These are phyloP conservation scores for Horisme vitalbata DNA, from an alignment of 2,888 invertebrate genomes.

Conservation along the genomic window DNA sequence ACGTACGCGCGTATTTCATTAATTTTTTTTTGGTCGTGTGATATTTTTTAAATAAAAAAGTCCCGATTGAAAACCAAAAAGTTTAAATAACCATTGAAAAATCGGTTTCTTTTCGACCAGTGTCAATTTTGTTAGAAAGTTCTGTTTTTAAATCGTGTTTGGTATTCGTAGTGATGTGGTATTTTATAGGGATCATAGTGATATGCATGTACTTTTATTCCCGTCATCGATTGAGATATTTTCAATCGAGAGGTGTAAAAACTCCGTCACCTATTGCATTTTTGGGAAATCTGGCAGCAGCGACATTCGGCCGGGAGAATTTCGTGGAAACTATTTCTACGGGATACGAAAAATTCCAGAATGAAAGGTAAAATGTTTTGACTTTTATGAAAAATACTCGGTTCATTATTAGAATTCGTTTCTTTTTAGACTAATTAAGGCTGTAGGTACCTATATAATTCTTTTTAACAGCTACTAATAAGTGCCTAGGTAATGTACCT, in stretches of 20 bases:
- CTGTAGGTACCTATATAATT: too few species aligned
- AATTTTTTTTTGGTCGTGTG: neutral
- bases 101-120: neutral
- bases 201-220: slow-evolving; percentile 51
- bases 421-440: too few species aligned
- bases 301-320: slow-evolving; percentile 57
- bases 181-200: slow-evolving; percentile 46
- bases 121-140: neutral
- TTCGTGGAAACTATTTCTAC: slow-evolving; percentile 59
- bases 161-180: slow-evolving; percentile 41
- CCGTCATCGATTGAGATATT: slow-evolving; percentile 48
- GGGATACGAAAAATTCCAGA: slow-evolving; percentile 56
- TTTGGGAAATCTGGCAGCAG: slow-evolving; percentile 60
- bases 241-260: slow-evolving; percentile 52
- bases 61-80: neutral
- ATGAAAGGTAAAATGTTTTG: slow-evolving; percentile 45
- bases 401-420: too few species aligned
- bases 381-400: too few species aligned
- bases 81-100: too few species aligned
- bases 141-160: slow-evolving; percentile 42
- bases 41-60: neutral
- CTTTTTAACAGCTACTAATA: too few species aligned
- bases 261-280: slow-evolving; percentile 55
- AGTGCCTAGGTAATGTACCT: too few species aligned
- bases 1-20: neutral